A percentile compares a stretch with the other conserved stretches of the same genome.
Conservation (phyloP, 1,140 invertebrate genomes). For the Mercenaria mercenaria region DNA sequence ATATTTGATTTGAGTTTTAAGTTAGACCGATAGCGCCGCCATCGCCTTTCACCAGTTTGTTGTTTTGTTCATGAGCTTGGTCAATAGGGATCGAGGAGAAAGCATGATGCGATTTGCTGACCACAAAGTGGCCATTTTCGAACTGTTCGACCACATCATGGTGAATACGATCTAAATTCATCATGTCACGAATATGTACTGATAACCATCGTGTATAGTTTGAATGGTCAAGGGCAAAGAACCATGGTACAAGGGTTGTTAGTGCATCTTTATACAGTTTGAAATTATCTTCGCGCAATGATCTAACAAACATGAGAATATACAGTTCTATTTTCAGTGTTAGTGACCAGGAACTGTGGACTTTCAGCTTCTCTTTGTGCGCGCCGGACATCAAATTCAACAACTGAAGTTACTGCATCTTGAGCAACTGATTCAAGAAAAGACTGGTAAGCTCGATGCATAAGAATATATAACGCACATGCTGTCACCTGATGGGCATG, state of each 20-base stretch:
- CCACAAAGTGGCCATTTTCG: conserved; percentile 65
- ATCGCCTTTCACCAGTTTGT: conserved; percentile 23
- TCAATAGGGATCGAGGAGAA: neutral
- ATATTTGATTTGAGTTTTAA: too few relatives aligned
- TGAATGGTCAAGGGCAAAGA: conserved; percentile 75
- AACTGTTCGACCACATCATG: conserved; percentile 65
- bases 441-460: too few relatives aligned
- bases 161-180: conserved; percentile 1
- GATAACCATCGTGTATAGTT: conserved; percentile 77
- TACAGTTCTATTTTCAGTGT: neutral
- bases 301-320: neutral
- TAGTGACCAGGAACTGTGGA: neutral
- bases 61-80: conserved; percentile 12
- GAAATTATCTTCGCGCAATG: too few relatives aligned
- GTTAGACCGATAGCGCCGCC: too few relatives aligned
- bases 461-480: neutral
- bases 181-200: conserved; percentile 73
- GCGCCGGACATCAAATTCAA: neutral
- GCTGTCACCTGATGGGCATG: conserved; percentile 29
- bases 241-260: conserved; percentile 64
- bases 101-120: neutral
- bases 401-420: too few relatives aligned
- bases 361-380: neutral
- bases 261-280: conserved; percentile 69
- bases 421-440: too few relatives aligned